Percentiles rank a stretch among this genome's conserved stretches.
Conservation (phyloP, 2,113 vertebrate genomes). For the Peromyscus californicus region DNA sequence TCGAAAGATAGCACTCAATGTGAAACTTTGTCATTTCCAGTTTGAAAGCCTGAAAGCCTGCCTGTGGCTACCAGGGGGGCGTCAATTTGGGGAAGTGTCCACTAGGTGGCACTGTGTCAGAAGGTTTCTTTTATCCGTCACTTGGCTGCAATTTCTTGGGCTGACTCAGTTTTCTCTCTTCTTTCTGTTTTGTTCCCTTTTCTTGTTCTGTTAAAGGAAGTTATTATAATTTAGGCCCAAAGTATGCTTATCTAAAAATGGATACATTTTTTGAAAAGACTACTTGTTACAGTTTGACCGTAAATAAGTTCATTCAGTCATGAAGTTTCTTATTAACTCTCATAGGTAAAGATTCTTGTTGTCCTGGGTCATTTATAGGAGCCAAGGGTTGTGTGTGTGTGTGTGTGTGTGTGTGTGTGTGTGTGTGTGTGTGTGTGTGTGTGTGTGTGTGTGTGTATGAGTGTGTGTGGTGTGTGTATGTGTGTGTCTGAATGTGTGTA, state of each 20-base stretch:
- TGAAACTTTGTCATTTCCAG: slow-evolving; percentile 1
- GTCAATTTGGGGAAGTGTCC: slow-evolving; percentile 5
- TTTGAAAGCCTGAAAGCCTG: not conserved
- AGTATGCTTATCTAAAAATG: slow-evolving; percentile 57
- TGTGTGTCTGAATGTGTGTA: no score
- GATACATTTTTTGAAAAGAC: slow-evolving; percentile 19
- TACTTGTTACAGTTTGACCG: not conserved
- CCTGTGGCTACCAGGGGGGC: not conserved
- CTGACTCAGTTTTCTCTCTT: not conserved
- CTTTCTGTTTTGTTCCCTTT: slow-evolving; percentile 11
- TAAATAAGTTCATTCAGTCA: slow-evolving; percentile 40
- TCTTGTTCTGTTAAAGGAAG: slow-evolving; percentile 53
- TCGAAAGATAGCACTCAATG: slow-evolving; percentile 25
- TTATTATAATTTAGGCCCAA: not conserved
- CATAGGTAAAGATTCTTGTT: not conserved
- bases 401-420: not conserved
- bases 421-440: not conserved
- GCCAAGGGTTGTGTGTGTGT: not conserved
- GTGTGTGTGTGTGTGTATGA: not conserved
- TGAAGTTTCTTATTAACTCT: slow-evolving; percentile 29
- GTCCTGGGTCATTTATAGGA: slow-evolving; percentile 36
- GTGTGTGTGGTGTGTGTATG: not conserved
- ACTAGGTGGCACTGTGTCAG: slow-evolving; percentile 79
- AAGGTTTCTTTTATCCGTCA: slow-evolving; percentile 57
- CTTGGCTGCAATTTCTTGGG: not conserved